Conservation (phyloP, 2,797 vertebrate species). For the Hipposideros larvatus region DNA sequence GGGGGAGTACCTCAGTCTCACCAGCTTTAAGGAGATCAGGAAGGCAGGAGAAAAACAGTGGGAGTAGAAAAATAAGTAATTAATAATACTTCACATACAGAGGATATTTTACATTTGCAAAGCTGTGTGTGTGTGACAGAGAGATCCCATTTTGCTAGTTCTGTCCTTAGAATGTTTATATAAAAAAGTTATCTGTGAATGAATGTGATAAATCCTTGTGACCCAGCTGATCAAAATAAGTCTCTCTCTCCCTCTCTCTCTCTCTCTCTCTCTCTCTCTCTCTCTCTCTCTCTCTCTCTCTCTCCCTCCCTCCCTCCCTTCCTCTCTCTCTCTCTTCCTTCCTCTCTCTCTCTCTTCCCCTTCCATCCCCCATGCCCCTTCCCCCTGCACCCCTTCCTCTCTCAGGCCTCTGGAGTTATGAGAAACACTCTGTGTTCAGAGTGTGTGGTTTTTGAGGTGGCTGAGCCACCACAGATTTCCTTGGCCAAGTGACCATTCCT, state of each 20-base stretch:
- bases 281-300: background rate
- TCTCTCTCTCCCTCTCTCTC: background rate
- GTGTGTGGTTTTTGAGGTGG: fast-evolving
- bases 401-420: background rate
- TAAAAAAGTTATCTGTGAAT: background rate
- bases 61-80: background rate
- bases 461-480: background rate
- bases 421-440: background rate
- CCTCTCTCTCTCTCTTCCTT: too few species aligned
- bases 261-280: background rate
- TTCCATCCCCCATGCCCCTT: background rate
- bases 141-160: background rate
- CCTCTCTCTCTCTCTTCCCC: background rate
- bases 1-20: background rate
- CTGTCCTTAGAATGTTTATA: background rate
- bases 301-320: background rate
- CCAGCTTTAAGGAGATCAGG: background rate
- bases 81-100: background rate
- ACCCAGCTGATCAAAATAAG: background rate
- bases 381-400: background rate
- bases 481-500: background rate
- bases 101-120: background rate
- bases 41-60: background rate
- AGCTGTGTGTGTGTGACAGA: background rate
- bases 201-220: background rate